A percentile compares a stretch with the other conserved stretches of the same genome.
Conservation (phyloP, 2,113 vertebrate genomes). For the Natator depressus region DNA sequence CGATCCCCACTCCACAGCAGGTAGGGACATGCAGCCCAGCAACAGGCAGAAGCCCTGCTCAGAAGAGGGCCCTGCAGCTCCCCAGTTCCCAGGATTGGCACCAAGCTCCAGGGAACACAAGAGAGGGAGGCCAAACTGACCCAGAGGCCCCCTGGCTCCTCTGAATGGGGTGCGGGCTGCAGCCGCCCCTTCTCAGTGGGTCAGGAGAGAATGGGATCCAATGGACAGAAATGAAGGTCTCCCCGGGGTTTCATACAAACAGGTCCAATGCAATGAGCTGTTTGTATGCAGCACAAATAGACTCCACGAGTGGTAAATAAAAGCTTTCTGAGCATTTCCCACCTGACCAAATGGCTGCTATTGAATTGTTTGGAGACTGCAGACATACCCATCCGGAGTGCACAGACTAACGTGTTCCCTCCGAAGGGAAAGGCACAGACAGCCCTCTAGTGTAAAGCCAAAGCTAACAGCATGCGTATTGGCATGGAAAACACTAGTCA, state of each 20-base stretch:
- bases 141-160: neutral
- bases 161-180: neutral
- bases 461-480: neutral
- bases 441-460: conserved; percentile 75
- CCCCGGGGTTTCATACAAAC: neutral
- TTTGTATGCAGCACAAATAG: neutral
- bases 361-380: rapidly evolving
- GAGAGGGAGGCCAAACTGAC: neutral
- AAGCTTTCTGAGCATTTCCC: rapidly evolving
- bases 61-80: neutral
- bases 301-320: neutral
- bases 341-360: rapidly evolving
- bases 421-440: conserved; percentile 64
- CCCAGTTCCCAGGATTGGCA: neutral
- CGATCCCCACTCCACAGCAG: neutral
- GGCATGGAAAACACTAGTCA: neutral
- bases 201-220: neutral
- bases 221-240: neutral
- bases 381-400: rapidly evolving
- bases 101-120: neutral
- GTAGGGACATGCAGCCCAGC: no score
- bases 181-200: no score
- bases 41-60: neutral
- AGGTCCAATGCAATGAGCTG: neutral
- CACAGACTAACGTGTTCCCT: neutral